Base-by-base conservation (phyloP, 2,888 invertebrate species). In the Cremastinae sp. region DNA sequence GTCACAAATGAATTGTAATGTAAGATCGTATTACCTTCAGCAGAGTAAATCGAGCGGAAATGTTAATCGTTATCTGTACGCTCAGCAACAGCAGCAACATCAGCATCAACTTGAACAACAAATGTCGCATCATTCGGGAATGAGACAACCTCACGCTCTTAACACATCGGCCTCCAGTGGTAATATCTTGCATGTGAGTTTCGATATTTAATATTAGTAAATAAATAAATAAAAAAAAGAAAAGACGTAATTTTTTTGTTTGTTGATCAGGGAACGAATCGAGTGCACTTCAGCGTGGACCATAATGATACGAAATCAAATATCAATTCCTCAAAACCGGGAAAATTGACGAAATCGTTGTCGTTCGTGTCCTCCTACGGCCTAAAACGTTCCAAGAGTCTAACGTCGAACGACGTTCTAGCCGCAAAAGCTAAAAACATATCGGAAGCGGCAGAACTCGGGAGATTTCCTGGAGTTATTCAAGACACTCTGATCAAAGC, bases 371-470 rank as follows among this genome's bases (percentile, higher is more conserved):
- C 89, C 0, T 83, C 87, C 35, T 87, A 88, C 55, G 90, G 92
- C n/a, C 88, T 96, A 76, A 96, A 96, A 90, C 92, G 96, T 56
- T 96, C 96, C 75, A 96, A 96, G 90, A 96, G 96, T 71, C 90
- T 96, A 82, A 95, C 95, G 8, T 94, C 95, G 0, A 93, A 95
- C 0, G 96, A 96, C 85, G 93, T 94, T 9, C 85, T 93, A 49
- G 90, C 91, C 2, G 89, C 93, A 37, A 94, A 94, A 35, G 93
- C 94, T 0, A 83, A 86, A 56, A 86, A 84, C 51, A 85, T 88
- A 45, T 83, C 88, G 2, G 95, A 95, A 79, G 93, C 94, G 1
- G 94, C 95, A 0, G 95, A 96, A 84, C 91, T 96, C 77, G 95
- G 94, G 10, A 93, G 92, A 85, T 96, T 96, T 88, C 92, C 94